Evolutionary conservation across 2,113 vertebrate genomes (phyloP).

Genomic region (Herpetotheres cachinnans): DNA sequence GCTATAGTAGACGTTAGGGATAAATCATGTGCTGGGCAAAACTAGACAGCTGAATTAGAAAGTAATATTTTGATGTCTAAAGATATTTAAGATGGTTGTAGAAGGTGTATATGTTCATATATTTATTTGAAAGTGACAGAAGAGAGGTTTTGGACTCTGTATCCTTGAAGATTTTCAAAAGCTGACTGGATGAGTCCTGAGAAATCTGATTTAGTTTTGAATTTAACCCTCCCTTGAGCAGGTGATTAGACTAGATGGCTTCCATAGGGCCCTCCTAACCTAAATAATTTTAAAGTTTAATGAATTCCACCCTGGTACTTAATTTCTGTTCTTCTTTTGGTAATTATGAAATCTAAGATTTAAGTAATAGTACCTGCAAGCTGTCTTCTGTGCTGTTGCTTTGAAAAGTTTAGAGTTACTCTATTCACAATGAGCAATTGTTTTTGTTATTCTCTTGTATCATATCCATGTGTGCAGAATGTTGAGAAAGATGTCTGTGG

Average conservation of each 20-base stretch:
- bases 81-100: neutral
- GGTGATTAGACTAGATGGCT: neutral
- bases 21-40: neutral
- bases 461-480: accelerated
- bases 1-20: neutral
- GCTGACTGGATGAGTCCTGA: neutral
- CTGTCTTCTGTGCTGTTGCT: neutral
- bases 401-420: neutral
- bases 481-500: neutral
- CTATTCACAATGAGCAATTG: neutral
- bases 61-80: neutral
- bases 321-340: neutral
- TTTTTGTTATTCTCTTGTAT: neutral
- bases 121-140: neutral
- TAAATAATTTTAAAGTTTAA: neutral
- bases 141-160: neutral
- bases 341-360: neutral
- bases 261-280: neutral
- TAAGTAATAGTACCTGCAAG: neutral
- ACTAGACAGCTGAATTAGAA: neutral
- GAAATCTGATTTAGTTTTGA: neutral
- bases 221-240: neutral
- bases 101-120: neutral
- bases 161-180: neutral
- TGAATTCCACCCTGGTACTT: neutral